Percentiles rank a stretch among this genome's conserved stretches.
These are phyloP conservation scores for Botrylloides violaceus DNA, from an alignment of 23 tunicate species.

Conservation along the genomic window DNA sequence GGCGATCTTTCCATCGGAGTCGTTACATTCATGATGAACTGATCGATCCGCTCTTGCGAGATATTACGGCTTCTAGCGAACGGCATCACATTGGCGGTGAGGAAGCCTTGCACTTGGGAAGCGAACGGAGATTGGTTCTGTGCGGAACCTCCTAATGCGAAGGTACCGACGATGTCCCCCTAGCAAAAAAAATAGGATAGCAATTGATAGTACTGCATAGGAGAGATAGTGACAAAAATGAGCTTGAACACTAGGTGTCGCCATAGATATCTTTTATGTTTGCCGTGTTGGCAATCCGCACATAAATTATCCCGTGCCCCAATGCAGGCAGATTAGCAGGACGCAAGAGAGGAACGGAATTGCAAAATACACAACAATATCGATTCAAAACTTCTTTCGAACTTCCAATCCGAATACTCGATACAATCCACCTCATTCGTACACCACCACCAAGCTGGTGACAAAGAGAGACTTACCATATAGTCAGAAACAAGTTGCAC, in stretches of 20 bases:
- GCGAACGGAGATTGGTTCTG: neutral
- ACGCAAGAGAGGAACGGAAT: too few species aligned
- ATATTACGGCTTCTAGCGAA: conserved; percentile 5
- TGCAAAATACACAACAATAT: neutral
- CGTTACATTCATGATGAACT: conserved; percentile 32
- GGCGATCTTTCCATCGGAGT: neutral
- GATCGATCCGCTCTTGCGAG: conserved; percentile 38
- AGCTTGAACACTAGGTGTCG: too few species aligned
- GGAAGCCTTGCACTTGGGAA: neutral
- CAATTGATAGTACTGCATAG: neutral
- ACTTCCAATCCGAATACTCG: neutral
- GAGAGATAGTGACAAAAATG: neutral
- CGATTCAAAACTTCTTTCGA: neutral
- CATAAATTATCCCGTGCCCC: too few species aligned
- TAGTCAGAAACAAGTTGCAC: neutral
- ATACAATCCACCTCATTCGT: neutral
- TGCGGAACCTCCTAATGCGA: neutral
- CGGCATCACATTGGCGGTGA: neutral
- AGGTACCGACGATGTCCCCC: conserved; percentile 4
- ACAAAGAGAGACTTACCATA: neutral
- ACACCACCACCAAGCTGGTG: neutral
- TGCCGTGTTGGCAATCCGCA: too few species aligned
- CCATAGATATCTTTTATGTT: too few species aligned
- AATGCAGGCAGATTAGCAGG: too few species aligned
- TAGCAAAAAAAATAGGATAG: neutral